A percentile compares a stretch with the other conserved stretches of the same genome.
These are phyloP conservation scores for Ischnus inquisitorius DNA, from an alignment of 2,888 invertebrate genomes.

Conservation along the genomic window DNA sequence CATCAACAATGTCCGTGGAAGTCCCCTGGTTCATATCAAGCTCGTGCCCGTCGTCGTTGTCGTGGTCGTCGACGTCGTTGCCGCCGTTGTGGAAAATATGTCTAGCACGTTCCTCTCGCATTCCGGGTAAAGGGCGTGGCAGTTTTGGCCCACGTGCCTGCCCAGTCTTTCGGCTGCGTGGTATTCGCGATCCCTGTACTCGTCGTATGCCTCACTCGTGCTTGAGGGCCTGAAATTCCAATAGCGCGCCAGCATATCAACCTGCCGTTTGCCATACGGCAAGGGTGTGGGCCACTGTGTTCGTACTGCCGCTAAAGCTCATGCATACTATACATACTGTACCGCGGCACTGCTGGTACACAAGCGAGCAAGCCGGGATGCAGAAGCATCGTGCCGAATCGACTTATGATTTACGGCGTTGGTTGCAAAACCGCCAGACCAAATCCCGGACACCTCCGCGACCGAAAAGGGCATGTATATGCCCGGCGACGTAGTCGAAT, in stretches of 20 bases:
- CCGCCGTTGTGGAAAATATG: slow-evolving; percentile 85
- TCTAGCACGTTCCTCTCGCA: slow-evolving; percentile 88
- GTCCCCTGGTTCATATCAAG: neutral
- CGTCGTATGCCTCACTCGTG: slow-evolving; percentile 88
- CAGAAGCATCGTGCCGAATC: slow-evolving; percentile 16
- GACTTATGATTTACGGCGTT: slow-evolving; percentile 40
- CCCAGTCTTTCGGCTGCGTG: slow-evolving; percentile 91
- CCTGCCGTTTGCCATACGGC: slow-evolving; percentile 28
- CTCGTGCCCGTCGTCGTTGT: slow-evolving; percentile 8
- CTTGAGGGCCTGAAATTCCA: slow-evolving; percentile 87
- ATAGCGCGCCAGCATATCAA: slow-evolving; percentile 63
- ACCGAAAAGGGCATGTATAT: slow-evolving; percentile 27
- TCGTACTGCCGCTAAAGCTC: slow-evolving; percentile 18
- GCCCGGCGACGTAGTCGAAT: slow-evolving; percentile 6
- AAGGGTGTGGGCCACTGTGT: neutral
- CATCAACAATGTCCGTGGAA: neutral
- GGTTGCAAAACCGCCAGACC: slow-evolving; percentile 1
- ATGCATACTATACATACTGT: slow-evolving; percentile 38
- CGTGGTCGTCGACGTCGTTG: neutral
- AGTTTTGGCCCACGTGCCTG: slow-evolving; percentile 85
- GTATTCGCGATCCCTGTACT: slow-evolving; percentile 91
- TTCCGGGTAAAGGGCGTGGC: slow-evolving; percentile 89
- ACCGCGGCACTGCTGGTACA: slow-evolving; percentile 9
- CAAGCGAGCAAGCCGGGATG: slow-evolving; percentile 1
- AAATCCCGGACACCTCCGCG: slow-evolving; percentile 9